A percentile compares a stretch with the other conserved stretches of the same genome.
These are phyloP conservation scores for Eulemur albifrons DNA, from an alignment of 2,797 vertebrate genomes.

Conservation along the genomic window DNA sequence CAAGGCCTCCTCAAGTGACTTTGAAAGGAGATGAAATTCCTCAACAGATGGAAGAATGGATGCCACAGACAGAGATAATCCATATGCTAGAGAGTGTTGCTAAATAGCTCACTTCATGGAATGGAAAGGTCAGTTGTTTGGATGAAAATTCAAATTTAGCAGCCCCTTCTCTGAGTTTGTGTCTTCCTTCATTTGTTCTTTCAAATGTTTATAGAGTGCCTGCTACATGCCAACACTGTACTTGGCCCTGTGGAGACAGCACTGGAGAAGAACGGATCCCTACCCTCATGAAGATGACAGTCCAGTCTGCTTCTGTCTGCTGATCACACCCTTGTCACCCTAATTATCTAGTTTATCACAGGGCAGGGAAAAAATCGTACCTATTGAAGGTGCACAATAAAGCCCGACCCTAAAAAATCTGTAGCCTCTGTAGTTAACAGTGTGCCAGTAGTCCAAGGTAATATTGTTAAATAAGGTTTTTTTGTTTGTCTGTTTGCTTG, in stretches of 20 bases:
- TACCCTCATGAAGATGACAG: background rate
- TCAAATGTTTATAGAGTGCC: background rate
- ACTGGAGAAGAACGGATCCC: background rate
- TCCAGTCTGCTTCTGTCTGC: background rate
- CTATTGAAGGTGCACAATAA: background rate
- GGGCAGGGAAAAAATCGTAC: background rate
- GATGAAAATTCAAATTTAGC: slow-evolving; percentile 61
- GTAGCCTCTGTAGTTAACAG: background rate
- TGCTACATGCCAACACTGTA: background rate
- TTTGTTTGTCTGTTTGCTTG: background rate
- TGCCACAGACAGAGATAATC: slow-evolving; percentile 50
- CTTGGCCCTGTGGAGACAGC: background rate
- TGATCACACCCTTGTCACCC: too few relatives aligned
- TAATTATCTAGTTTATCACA: background rate
- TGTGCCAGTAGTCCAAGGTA: background rate
- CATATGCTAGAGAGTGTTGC: slow-evolving; percentile 55
- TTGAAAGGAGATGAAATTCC: slow-evolving; percentile 65
- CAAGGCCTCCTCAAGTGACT: slow-evolving; percentile 63
- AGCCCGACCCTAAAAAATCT: background rate
- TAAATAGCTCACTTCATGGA: slow-evolving; percentile 63
- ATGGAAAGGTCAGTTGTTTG: slow-evolving; percentile 72
- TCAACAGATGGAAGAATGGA: slow-evolving; percentile 71
- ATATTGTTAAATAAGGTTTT: background rate
- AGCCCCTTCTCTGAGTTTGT: background rate
- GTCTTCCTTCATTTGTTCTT: slow-evolving; percentile 45